Percentiles rank a stretch among this genome's conserved stretches.
Conservation (phyloP, 2,888 invertebrate genomes). For the Nyleta sp. region DNA sequence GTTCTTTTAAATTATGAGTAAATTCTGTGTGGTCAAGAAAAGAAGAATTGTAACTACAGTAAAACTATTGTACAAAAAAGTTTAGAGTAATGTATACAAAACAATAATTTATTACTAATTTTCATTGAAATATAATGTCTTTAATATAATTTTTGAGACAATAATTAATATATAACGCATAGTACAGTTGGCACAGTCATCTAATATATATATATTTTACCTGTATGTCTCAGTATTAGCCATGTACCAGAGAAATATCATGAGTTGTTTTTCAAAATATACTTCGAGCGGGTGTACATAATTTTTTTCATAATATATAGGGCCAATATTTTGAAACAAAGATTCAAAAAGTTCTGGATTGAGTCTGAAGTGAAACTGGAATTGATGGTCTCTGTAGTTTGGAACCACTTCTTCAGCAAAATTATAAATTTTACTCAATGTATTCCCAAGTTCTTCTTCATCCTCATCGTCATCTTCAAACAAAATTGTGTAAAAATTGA, state of each 20-base stretch:
- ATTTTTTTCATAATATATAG: conserved; percentile 19
- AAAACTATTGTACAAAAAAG: too few relatives aligned
- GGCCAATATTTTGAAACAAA: conserved; percentile 18
- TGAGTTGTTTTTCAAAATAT: conserved; percentile 29
- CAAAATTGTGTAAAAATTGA: conserved; percentile 10
- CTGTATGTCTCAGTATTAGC: conserved; percentile 37
- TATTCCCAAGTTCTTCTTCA: conserved; percentile 6
- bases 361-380: conserved; percentile 24
- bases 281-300: conserved; percentile 13
- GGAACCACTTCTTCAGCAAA: conserved; percentile 35
- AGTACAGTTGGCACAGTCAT: too few relatives aligned
- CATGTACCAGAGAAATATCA: conserved; percentile 37
- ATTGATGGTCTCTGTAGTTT: conserved; percentile 30
- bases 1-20: too few relatives aligned
- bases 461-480: conserved; percentile 28
- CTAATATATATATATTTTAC: too few relatives aligned
- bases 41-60: too few relatives aligned
- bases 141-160: too few relatives aligned
- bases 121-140: too few relatives aligned
- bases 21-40: too few relatives aligned
- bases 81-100: too few relatives aligned
- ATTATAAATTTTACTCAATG: conserved; percentile 14
- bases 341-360: conserved; percentile 16
- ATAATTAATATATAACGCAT: too few relatives aligned
- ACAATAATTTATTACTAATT: too few relatives aligned